A percentile compares a stretch with the other conserved stretches of the same genome.
phyloP scores from a whole-genome alignment of 2,888 invertebrate genomes.

The Celastrina argiolus region DNA sequence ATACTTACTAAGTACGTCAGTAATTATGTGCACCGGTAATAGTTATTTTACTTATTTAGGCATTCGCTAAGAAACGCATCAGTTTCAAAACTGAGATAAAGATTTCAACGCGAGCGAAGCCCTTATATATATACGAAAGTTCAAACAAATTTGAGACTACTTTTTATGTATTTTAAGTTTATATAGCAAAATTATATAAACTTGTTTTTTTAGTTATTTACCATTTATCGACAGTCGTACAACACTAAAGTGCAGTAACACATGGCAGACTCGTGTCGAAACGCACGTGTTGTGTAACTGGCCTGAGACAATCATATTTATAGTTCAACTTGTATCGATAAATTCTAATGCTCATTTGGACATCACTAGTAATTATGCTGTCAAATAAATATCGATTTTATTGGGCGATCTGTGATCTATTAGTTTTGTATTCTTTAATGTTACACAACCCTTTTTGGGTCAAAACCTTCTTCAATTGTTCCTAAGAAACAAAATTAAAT shows the following conservation, averaged over 20 bases:
- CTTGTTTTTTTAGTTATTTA: too few relatives aligned
- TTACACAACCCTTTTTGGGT: not conserved
- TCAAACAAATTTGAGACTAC: too few relatives aligned
- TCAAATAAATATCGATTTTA: conserved; percentile 8
- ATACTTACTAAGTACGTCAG: too few relatives aligned
- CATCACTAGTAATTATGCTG: not conserved
- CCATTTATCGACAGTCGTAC: conserved; percentile 23
- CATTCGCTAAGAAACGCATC: too few relatives aligned
- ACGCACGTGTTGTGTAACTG: conserved; percentile 36
- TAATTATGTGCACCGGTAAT: too few relatives aligned
- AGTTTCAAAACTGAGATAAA: not conserved
- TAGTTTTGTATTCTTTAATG: not conserved
- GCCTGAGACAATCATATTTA: conserved; percentile 1
- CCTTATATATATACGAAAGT: not conserved
- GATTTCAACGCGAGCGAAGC: not conserved
- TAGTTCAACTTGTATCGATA: not conserved
- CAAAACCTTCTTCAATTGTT: not conserved
- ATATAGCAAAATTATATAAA: too few relatives aligned
- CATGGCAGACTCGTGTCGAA: conserved; percentile 35
- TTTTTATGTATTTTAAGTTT: too few relatives aligned
- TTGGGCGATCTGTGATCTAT: not conserved
- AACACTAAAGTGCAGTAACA: conserved; percentile 34
- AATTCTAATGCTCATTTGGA: conserved; percentile 1
- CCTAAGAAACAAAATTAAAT: too few relatives aligned
- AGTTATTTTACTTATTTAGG: too few relatives aligned